Percentiles rank a stretch among this genome's conserved stretches.
Conservation (phyloP, 2,888 invertebrate species). For the Lysandra bellargus region DNA sequence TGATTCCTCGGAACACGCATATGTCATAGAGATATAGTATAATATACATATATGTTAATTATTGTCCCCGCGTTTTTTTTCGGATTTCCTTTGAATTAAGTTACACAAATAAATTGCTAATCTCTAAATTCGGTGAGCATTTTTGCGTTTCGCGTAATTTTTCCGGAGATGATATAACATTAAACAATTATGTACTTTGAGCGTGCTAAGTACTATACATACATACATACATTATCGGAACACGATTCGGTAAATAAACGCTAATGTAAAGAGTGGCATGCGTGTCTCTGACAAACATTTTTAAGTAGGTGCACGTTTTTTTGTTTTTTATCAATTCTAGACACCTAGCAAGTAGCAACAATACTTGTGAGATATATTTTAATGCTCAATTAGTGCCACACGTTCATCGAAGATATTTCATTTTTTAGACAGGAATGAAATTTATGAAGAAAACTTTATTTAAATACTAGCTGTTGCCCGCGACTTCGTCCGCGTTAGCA, state of each 20-base stretch:
- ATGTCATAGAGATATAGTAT: too few species aligned
- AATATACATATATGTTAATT: too few species aligned
- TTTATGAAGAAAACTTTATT: too few species aligned
- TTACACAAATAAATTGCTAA: neutral
- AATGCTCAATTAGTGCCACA: too few species aligned
- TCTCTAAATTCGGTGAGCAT: neutral
- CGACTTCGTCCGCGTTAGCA: too few species aligned
- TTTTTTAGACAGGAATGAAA: too few species aligned
- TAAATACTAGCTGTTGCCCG: too few species aligned
- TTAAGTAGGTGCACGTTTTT: neutral
- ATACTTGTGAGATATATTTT: neutral
- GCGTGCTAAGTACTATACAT: constrained; percentile 7
- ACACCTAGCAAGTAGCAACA: neutral
- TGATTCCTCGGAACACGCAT: too few species aligned
- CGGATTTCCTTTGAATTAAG: too few species aligned
- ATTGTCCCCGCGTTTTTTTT: too few species aligned
- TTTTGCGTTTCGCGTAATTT: neutral
- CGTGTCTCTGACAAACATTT: neutral
- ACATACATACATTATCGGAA: neutral
- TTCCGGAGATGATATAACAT: constrained; percentile 12
- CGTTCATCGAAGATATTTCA: too few species aligned
- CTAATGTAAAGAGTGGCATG: neutral
- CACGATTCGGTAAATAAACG: constrained; percentile 11
- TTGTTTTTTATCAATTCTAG: neutral
- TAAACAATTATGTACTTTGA: constrained; percentile 20